Evolutionary conservation across 1,140 invertebrate genomes (phyloP).

Genomic region (Trachymyrmex septentrionalis): DNA sequence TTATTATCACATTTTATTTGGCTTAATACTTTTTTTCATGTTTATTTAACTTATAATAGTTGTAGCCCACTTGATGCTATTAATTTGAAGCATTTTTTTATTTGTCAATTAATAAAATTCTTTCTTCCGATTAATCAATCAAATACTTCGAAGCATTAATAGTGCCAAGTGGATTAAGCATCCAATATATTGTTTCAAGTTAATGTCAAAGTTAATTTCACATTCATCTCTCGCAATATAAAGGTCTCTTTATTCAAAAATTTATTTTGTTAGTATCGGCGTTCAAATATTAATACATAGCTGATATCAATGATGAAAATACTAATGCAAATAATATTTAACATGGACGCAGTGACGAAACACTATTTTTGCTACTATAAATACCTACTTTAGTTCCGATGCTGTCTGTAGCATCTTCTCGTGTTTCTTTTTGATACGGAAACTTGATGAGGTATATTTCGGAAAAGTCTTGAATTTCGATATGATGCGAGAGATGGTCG

Average conservation of each 20-base stretch:
- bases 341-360: background rate
- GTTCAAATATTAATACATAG: background rate
- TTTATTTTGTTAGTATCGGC: background rate
- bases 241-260: background rate
- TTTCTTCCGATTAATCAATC: too few relatives aligned
- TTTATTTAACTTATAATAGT: too few relatives aligned
- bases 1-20: too few relatives aligned
- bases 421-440: slow-evolving; percentile 20
- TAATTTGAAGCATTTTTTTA: too few relatives aligned
- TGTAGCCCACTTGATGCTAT: too few relatives aligned
- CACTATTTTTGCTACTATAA: slow-evolving; percentile 1
- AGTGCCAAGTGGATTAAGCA: too few relatives aligned
- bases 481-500: slow-evolving; percentile 2
- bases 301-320: background rate
- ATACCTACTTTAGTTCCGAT: slow-evolving; percentile 8
- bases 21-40: too few relatives aligned
- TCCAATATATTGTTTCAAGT: too few relatives aligned
- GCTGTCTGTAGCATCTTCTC: slow-evolving; percentile 15
- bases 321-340: background rate
- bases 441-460: slow-evolving; percentile 43
- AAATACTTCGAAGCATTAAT: too few relatives aligned
- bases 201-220: background rate
- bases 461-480: slow-evolving; percentile 39
- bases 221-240: background rate
- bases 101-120: too few relatives aligned